These are phyloP conservation scores for Limnephilus rhombicus DNA, from an alignment of 2,888 invertebrate genomes.

Conservation along the genomic window DNA sequence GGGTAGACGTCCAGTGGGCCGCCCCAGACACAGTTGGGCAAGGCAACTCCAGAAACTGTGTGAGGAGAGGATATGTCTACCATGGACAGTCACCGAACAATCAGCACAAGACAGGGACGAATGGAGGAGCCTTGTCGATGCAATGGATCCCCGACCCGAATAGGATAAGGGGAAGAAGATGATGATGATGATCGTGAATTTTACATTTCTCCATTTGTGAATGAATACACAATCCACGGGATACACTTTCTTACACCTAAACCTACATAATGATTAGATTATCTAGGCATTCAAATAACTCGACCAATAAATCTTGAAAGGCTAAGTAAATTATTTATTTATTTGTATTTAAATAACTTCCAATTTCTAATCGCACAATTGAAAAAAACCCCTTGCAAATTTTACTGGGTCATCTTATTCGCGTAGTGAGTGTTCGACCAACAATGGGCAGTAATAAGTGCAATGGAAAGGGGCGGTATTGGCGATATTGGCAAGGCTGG, in stretches of 20 bases:
- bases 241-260: not conserved
- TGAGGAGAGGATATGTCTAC: too few relatives aligned
- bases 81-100: too few relatives aligned
- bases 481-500: not conserved
- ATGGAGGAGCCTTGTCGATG: too few relatives aligned
- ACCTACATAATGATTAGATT: not conserved
- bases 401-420: not conserved
- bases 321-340: not conserved
- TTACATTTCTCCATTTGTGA: too few relatives aligned
- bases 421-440: not conserved
- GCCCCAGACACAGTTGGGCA: too few relatives aligned
- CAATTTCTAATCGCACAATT: not conserved
- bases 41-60: too few relatives aligned
- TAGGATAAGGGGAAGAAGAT: too few relatives aligned
- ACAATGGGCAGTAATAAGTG: constrained; percentile 41
- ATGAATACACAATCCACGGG: not conserved
- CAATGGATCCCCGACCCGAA: too few relatives aligned
- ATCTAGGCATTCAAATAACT: not conserved
- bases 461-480: constrained; percentile 35
- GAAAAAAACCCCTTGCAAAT: not conserved
- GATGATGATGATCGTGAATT: too few relatives aligned
- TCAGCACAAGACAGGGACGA: too few relatives aligned
- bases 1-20: too few relatives aligned
- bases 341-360: too few relatives aligned
- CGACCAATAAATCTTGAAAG: not conserved